Percentiles rank a stretch among this genome's conserved stretches.
phyloP scores from a whole-genome alignment of 2,797 vertebrate genomes.

The Hyperoplus immaculatus region DNA sequence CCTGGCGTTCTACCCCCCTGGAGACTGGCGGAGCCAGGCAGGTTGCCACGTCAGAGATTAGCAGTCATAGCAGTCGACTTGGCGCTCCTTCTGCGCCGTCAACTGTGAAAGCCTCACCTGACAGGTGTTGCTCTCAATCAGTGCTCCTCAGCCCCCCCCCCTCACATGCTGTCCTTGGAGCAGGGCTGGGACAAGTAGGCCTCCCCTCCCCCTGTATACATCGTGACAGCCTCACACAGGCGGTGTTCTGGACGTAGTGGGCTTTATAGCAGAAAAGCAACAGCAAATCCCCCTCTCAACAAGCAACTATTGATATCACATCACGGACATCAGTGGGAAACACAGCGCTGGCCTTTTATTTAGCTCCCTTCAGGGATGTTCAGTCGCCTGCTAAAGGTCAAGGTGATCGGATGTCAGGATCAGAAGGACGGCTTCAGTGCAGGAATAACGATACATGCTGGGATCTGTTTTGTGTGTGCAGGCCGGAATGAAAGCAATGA shows the following conservation, averaged over 20 bases:
- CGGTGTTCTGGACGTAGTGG: constrained; percentile 16
- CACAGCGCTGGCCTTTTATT: constrained; percentile 65
- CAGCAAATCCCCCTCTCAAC: constrained; percentile 61
- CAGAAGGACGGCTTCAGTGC: constrained; percentile 41
- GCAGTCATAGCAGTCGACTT: constrained; percentile 81
- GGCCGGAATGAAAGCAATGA: constrained; percentile 20
- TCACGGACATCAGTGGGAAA: constrained; percentile 75
- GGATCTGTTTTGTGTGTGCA: constrained; percentile 38
- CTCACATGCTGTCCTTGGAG: constrained; percentile 54
- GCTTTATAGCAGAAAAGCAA: constrained; percentile 48
- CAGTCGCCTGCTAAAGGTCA: constrained; percentile 74
- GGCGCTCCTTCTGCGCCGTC: constrained; percentile 79
- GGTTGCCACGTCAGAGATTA: constrained; percentile 81
- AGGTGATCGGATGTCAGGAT: constrained; percentile 64
- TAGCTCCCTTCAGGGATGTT: constrained; percentile 64
- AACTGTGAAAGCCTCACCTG: constrained; percentile 84
- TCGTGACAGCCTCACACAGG: constrained; percentile 59
- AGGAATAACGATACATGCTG: constrained; percentile 26
- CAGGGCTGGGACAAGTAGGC: constrained; percentile 48
- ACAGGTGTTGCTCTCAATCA: constrained; percentile 87
- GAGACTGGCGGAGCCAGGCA: constrained; percentile 71
- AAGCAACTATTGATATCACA: constrained; percentile 76
- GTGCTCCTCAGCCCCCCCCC: constrained; percentile 56
- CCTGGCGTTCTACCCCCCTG: constrained; percentile 58
- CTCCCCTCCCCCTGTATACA: constrained; percentile 36